Evolutionary conservation across 2,888 invertebrate species (phyloP).

Genomic region (Hydropsyche betteni): DNA sequence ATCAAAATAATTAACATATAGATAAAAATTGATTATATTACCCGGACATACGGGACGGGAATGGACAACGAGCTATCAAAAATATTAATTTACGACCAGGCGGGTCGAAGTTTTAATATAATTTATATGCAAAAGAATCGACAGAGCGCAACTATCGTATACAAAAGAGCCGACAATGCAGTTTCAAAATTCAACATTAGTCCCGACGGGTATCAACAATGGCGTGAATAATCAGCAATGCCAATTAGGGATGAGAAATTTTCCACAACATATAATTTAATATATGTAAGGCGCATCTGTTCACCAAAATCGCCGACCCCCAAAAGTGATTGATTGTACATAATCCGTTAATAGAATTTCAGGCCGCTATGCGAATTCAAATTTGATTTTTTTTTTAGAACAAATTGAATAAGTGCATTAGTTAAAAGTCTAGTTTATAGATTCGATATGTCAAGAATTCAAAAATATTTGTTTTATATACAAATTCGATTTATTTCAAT

Average conservation of each 20-base stretch:
- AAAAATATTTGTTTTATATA: too few species aligned
- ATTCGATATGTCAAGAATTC: too few species aligned
- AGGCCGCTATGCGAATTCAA: slow-evolving; percentile 1
- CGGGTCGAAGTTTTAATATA: not conserved
- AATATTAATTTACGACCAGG: slow-evolving; percentile 9
- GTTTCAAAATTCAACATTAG: not conserved
- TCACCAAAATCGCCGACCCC: slow-evolving; percentile 19
- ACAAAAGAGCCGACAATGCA: not conserved
- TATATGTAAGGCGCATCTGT: slow-evolving; percentile 46
- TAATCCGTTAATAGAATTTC: slow-evolving; percentile 38
- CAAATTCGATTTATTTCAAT: too few species aligned
- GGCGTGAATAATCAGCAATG: slow-evolving; percentile 40
- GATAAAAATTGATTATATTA: too few species aligned
- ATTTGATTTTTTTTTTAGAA: not conserved
- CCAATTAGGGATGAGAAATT: slow-evolving; percentile 44
- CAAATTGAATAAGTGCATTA: too few species aligned
- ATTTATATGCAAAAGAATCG: not conserved
- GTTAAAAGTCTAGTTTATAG: too few species aligned
- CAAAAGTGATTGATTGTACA: slow-evolving; percentile 45
- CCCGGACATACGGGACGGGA: too few species aligned
- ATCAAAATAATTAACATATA: slow-evolving; percentile 1
- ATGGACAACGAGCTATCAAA: too few species aligned
- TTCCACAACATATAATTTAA: slow-evolving; percentile 51
- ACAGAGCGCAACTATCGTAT: too few species aligned
- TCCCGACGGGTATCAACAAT: not conserved